phyloP scores from a whole-genome alignment of 2,888 invertebrate species.

The Cosmia pyralina region DNA sequence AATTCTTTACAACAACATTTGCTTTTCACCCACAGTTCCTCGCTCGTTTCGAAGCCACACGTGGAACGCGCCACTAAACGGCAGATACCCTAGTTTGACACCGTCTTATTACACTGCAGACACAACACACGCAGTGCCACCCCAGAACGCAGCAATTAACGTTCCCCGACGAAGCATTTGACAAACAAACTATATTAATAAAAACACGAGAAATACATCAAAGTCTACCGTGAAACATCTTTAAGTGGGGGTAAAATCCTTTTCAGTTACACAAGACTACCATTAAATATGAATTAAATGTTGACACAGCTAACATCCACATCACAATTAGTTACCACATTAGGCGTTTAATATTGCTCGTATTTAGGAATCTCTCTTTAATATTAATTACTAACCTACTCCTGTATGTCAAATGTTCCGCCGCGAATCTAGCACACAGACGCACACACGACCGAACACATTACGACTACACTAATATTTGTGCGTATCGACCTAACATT shows the following conservation, averaged over 20 bases:
- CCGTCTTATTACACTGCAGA: constrained; percentile 71
- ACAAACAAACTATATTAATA: constrained; percentile 51
- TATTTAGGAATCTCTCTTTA: constrained; percentile 62
- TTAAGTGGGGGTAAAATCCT: constrained; percentile 40
- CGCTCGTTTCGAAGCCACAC: constrained; percentile 34
- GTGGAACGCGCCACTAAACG: constrained; percentile 50
- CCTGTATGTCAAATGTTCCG: constrained; percentile 55
- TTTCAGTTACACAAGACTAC: constrained; percentile 43
- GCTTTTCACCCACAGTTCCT: not conserved
- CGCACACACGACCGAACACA: constrained; percentile 71
- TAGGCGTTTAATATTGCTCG: constrained; percentile 61
- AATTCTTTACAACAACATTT: not conserved
- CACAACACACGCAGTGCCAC: constrained; percentile 54
- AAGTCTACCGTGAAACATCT: constrained; percentile 51
- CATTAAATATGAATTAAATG: constrained; percentile 52
- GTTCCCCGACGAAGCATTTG: constrained; percentile 57
- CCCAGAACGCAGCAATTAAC: constrained; percentile 29
- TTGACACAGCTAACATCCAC: constrained; percentile 60
- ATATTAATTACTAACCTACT: constrained; percentile 54
- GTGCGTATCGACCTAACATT: constrained; percentile 87
- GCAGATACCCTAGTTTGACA: constrained; percentile 82
- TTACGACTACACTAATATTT: constrained; percentile 86
- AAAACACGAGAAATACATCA: constrained; percentile 57
- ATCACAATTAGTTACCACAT: constrained; percentile 59
- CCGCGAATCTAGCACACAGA: constrained; percentile 60